Evolutionary conservation across 2,113 vertebrate genomes (phyloP).

Genomic region (Colaptes auratus): DNA sequence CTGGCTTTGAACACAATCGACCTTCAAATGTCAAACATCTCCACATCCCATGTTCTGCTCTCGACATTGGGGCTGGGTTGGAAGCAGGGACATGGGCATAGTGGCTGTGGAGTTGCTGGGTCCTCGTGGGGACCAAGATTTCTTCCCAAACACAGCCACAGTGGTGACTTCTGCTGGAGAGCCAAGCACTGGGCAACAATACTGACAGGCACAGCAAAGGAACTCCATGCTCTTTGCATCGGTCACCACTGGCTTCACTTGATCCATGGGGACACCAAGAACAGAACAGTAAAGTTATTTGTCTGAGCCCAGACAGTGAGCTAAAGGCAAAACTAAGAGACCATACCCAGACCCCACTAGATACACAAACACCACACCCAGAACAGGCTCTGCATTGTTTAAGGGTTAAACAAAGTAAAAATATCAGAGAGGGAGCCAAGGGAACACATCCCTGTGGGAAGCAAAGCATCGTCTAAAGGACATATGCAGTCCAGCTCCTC

Average conservation of each 20-base stretch:
- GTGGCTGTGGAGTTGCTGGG: not conserved
- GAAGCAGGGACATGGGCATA: not conserved
- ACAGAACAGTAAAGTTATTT: not conserved
- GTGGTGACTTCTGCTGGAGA: not conserved
- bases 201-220: not conserved
- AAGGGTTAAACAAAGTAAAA: not conserved
- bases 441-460: not conserved
- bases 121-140: not conserved
- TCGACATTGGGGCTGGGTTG: not conserved
- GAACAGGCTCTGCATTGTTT: not conserved
- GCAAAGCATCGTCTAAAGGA: not conserved
- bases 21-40: not conserved
- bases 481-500: not conserved
- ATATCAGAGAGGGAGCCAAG: not conserved
- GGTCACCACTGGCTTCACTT: not conserved
- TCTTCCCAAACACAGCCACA: fast-evolving
- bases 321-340: not conserved
- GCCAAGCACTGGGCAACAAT: fast-evolving
- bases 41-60: not conserved
- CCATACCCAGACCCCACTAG: not conserved
- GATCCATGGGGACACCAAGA: not conserved
- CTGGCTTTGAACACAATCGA: not conserved
- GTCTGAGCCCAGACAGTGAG: fast-evolving
- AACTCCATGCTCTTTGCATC: not conserved
- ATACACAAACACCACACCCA: not conserved